Conservation (phyloP, 1,140 invertebrate species). For the Elysia chlorotica region DNA sequence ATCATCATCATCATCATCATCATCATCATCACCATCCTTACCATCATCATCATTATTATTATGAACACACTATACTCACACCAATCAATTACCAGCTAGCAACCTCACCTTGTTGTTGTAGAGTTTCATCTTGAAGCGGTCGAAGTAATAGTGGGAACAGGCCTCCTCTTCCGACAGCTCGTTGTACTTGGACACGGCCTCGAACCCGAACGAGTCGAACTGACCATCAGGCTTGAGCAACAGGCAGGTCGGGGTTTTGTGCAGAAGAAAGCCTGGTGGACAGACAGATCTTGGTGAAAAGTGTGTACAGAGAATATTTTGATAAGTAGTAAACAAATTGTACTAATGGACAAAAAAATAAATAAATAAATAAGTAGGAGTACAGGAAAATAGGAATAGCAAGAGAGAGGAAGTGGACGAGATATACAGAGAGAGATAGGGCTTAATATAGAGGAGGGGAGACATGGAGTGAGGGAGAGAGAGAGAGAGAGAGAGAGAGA, state of each 20-base stretch:
- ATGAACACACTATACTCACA: constrained; percentile 2
- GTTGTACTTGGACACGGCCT: constrained; percentile 68
- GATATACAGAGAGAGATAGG: background rate
- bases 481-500: background rate
- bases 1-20: background rate
- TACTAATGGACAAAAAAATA: too few species aligned
- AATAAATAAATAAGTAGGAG: background rate
- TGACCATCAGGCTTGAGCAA: constrained; percentile 66
- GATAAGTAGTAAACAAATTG: too few species aligned
- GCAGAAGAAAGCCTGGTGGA: constrained; percentile 63
- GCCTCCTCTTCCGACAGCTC: constrained; percentile 67
- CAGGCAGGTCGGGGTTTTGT: constrained; percentile 70
- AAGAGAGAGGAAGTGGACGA: background rate
- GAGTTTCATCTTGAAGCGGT: constrained; percentile 71
- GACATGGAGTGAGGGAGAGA: background rate
- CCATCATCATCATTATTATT: background rate
- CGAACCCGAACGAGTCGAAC: constrained; percentile 70
- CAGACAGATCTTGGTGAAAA: too few species aligned
- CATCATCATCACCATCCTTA: background rate
- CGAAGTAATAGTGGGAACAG: constrained; percentile 68
- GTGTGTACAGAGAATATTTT: too few species aligned
- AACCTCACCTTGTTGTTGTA: constrained; percentile 67
- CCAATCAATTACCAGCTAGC: background rate
- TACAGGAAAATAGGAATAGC: background rate
- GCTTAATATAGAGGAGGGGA: background rate